Conservation (phyloP, 2,113 vertebrate genomes). For the Catharus bicknelli region DNA sequence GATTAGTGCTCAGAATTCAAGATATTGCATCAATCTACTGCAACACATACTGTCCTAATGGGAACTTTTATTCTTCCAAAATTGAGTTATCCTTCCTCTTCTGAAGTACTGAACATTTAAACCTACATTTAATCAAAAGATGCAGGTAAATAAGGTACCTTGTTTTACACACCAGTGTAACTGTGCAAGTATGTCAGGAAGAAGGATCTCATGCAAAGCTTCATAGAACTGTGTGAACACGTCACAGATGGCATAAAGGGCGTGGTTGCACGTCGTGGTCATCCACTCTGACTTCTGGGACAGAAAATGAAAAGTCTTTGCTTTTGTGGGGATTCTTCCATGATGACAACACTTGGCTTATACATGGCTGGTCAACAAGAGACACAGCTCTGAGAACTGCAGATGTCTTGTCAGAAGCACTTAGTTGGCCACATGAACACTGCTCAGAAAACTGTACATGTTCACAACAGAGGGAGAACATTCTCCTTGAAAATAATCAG, state of each 20-base stretch:
- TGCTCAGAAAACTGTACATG: background rate
- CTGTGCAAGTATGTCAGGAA: constrained; percentile 91
- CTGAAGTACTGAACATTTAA: background rate
- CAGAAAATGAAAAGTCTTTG: background rate
- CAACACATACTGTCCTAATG: background rate
- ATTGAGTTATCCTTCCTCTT: background rate
- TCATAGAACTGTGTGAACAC: constrained; percentile 97
- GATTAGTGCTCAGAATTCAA: background rate
- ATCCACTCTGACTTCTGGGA: constrained; percentile 97
- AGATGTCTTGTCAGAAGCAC: background rate
- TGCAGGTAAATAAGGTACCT: constrained; percentile 77
- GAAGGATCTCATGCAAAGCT: constrained; percentile 90
- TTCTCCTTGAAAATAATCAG: background rate
- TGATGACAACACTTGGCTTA: background rate
- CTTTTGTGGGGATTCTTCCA: background rate
- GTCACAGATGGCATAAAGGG: constrained; percentile 95
- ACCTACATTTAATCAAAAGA: background rate
- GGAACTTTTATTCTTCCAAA: background rate
- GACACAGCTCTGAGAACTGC: background rate
- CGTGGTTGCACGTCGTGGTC: constrained; percentile 98
- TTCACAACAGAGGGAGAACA: background rate
- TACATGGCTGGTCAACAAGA: background rate
- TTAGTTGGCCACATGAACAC: background rate
- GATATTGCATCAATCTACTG: background rate
- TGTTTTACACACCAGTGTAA: constrained; percentile 97